A percentile compares a stretch with the other conserved stretches of the same genome.
phyloP scores from a whole-genome alignment of 2,888 invertebrate genomes.

The Polydrusus cervinus region DNA sequence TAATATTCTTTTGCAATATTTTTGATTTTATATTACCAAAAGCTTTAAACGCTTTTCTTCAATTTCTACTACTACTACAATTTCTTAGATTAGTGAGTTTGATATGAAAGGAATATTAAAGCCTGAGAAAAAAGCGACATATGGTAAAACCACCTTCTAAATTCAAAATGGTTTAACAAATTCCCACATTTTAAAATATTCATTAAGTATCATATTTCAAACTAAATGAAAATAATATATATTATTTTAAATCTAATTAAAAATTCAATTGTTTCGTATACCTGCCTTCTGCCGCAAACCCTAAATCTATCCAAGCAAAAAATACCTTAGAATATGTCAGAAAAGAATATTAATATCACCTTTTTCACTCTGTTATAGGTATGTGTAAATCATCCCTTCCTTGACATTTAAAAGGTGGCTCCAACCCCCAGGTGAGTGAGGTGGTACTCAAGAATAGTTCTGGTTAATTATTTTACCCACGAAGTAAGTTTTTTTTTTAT shows the following conservation, averaged over 20 bases:
- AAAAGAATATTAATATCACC: conserved; percentile 35
- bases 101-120: no score
- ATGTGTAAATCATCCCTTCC: conserved; percentile 37
- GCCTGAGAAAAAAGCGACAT: no score
- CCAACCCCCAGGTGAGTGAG: conserved; percentile 17
- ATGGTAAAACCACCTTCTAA: not conserved
- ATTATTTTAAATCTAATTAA: not conserved
- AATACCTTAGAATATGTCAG: conserved; percentile 8
- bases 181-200: conserved; percentile 10
- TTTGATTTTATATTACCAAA: no score
- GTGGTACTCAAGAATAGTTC: conserved; percentile 10
- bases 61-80: no score
- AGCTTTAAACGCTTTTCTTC: no score
- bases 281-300: conserved; percentile 2
- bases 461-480: conserved; percentile 2
- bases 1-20: no score
- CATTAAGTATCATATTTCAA: conserved; percentile 10
- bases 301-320: not conserved
- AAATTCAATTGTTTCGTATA: conserved; percentile 4
- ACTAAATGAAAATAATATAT: not conserved
- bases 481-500: not conserved
- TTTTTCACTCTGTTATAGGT: not conserved
- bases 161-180: conserved; percentile 1
- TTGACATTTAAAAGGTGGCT: conserved; percentile 30
- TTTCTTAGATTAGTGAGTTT: no score